Conservation (phyloP, 2,113 vertebrate species). For the Microcebus lehilahytsara region DNA sequence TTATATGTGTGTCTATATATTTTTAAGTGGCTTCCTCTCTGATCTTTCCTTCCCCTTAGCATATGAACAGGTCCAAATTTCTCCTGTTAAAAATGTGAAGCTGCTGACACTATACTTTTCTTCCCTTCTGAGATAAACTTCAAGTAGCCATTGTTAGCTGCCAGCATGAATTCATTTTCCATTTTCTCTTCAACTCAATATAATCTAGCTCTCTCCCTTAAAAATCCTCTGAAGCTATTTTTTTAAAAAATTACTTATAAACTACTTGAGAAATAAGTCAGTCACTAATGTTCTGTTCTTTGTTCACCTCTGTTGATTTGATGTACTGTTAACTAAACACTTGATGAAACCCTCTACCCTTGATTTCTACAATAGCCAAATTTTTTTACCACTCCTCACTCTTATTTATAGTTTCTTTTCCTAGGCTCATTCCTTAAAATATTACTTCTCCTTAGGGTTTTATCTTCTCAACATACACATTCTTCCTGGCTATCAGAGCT, state of each 20-base stretch:
- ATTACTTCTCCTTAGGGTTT: not conserved
- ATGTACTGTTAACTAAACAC: not conserved
- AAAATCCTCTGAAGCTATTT: not conserved
- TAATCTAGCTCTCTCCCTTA: not conserved
- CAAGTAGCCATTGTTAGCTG: not conserved
- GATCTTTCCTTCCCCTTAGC: not conserved
- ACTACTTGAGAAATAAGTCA: not conserved
- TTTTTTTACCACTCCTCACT: not conserved
- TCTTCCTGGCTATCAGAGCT: constrained; percentile 3
- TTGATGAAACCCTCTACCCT: not conserved
- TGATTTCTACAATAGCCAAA: not conserved
- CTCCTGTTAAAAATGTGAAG: not conserved
- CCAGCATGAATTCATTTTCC: not conserved
- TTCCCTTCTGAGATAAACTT: not conserved
- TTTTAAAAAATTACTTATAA: not conserved
- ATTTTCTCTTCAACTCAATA: constrained; percentile 10
- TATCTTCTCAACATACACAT: not conserved
- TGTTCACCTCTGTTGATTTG: not conserved
- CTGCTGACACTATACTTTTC: not conserved
- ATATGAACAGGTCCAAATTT: not conserved
- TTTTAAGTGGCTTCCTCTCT: not conserved
- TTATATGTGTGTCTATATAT: not conserved
- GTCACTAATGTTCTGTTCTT: not conserved
- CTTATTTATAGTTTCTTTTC: not conserved
- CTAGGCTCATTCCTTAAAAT: not conserved